Evolutionary conservation across 2,888 invertebrate genomes (phyloP).

Genomic region (Hypsopygia costalis): DNA sequence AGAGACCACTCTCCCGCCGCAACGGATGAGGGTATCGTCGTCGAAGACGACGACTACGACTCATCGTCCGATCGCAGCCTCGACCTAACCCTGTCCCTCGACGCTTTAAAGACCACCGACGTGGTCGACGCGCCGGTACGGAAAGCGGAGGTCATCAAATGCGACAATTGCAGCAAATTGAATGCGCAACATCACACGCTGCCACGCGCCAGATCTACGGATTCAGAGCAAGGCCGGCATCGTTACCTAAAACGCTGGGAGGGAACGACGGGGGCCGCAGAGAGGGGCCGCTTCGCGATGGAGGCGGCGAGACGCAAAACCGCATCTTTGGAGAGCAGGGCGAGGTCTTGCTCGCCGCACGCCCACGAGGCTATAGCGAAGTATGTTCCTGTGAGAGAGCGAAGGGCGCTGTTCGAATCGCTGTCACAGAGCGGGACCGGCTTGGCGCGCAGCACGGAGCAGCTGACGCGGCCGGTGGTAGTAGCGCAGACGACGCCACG

Average conservation of each 20-base stretch:
- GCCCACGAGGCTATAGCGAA: slow-evolving; percentile 74
- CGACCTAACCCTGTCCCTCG: slow-evolving; percentile 70
- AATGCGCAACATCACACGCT: slow-evolving; percentile 66
- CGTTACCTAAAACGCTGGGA: slow-evolving; percentile 72
- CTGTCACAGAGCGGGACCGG: slow-evolving; percentile 82
- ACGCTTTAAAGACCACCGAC: slow-evolving; percentile 71
- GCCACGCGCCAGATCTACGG: slow-evolving; percentile 61
- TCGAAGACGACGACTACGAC: slow-evolving; percentile 78
- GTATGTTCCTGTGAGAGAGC: slow-evolving; percentile 86
- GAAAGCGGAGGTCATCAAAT: slow-evolving; percentile 68
- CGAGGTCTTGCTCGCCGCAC: slow-evolving; percentile 72
- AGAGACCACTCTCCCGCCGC: slow-evolving; percentile 73
- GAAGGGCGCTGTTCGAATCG: slow-evolving; percentile 85
- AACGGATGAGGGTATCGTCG: slow-evolving; percentile 76
- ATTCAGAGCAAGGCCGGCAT: slow-evolving; percentile 61
- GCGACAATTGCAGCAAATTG: slow-evolving; percentile 70
- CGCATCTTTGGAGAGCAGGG: slow-evolving; percentile 61
- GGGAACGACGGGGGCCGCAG: slow-evolving; percentile 61
- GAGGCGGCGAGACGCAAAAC: slow-evolving; percentile 69
- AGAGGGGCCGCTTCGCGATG: slow-evolving; percentile 59
- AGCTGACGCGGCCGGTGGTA: slow-evolving; percentile 61
- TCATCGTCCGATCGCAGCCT: slow-evolving; percentile 80
- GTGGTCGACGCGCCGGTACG: slow-evolving; percentile 63
- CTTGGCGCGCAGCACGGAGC: slow-evolving; percentile 83
- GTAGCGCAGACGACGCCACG: slow-evolving; percentile 72